Percentiles rank a stretch among this genome's conserved stretches.
These are phyloP conservation scores for Paramuricea clavata DNA, from an alignment of 92 coral and sea anemone genomes.

Conservation along the genomic window DNA sequence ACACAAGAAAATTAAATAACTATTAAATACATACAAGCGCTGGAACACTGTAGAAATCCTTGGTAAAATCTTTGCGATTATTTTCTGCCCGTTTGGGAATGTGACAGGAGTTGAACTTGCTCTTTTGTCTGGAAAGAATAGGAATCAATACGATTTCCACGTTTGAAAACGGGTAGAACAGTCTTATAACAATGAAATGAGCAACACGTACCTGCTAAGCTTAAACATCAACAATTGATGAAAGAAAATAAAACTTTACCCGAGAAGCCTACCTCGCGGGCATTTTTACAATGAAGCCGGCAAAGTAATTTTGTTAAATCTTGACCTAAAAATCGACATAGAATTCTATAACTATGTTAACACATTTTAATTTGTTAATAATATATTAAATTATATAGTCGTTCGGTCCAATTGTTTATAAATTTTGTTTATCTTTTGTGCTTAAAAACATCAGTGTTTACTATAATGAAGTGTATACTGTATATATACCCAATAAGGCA, in stretches of 20 bases:
- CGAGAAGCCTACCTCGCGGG: background rate
- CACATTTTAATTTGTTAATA: background rate
- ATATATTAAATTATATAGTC: background rate
- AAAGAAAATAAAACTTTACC: background rate
- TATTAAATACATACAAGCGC: background rate
- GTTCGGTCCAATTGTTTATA: background rate
- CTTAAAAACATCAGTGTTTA: background rate
- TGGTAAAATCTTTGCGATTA: background rate
- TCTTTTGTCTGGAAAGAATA: background rate
- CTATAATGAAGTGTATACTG: background rate
- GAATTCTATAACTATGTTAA: background rate
- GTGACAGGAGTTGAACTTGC: background rate
- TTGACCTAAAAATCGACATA: too few species aligned
- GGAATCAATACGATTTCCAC: background rate
- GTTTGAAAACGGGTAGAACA: slow-evolving; percentile 38
- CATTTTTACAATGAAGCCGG: background rate
- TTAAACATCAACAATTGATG: background rate
- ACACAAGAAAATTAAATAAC: background rate
- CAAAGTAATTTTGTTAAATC: background rate
- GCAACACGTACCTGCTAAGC: slow-evolving; percentile 30
- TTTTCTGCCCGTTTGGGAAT: background rate
- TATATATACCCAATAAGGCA: background rate
- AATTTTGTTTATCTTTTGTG: background rate
- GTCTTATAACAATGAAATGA: slow-evolving; percentile 9
- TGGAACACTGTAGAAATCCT: background rate